Conservation (phyloP, 2,888 invertebrate genomes). For the Epicampocera succincta region DNA sequence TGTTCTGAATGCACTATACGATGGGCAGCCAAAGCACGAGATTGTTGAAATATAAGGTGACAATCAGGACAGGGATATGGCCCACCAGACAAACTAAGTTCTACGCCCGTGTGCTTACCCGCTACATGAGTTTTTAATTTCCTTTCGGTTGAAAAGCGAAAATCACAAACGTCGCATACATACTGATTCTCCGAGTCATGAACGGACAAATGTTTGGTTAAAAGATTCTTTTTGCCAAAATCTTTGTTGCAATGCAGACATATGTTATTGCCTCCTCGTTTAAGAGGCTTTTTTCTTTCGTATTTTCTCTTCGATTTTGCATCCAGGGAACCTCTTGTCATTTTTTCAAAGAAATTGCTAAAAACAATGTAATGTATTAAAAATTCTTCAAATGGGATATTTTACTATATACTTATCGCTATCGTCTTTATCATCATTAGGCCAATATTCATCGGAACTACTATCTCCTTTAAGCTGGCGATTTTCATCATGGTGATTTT, state of each 20-base stretch:
- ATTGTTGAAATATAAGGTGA: conserved; percentile 59
- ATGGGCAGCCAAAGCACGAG: conserved; percentile 48
- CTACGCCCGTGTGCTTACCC: conserved; percentile 38
- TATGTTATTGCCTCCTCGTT: conserved; percentile 29
- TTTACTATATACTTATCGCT: conserved; percentile 35
- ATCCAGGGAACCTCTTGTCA: conserved; percentile 18
- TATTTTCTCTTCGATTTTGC: conserved; percentile 48
- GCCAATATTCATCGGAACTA: conserved; percentile 62
- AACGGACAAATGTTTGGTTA: conserved; percentile 80
- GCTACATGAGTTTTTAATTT: conserved; percentile 54
- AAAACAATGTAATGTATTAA: neutral
- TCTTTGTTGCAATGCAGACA: conserved; percentile 83
- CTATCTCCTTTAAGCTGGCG: conserved; percentile 1
- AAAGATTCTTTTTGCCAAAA: conserved; percentile 79
- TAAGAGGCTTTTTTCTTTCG: conserved; percentile 30
- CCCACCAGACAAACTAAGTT: conserved; percentile 49
- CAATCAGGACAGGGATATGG: conserved; percentile 59
- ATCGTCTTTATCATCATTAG: conserved; percentile 51
- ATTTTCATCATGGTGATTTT: neutral
- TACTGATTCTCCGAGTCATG: conserved; percentile 74
- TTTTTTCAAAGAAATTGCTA: conserved; percentile 51
- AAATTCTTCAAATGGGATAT: neutral
- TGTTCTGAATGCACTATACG: conserved; percentile 53
- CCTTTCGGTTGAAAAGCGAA: conserved; percentile 63
- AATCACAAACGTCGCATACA: conserved; percentile 74